These are phyloP conservation scores for Pseudopleuronectes americanus DNA, from an alignment of 2,797 vertebrate species.

Conservation along the genomic window DNA sequence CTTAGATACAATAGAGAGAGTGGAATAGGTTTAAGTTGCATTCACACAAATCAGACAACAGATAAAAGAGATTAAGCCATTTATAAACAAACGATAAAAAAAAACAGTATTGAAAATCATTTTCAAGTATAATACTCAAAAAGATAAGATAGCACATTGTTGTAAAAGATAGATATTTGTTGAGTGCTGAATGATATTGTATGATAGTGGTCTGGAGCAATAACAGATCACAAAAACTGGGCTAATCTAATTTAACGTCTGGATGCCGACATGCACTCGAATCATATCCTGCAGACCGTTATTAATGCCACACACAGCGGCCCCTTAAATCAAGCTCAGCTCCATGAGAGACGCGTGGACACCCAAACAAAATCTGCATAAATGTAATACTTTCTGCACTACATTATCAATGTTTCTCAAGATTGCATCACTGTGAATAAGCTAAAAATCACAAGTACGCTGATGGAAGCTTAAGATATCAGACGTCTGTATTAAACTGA, in stretches of 20 bases:
- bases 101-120: too few relatives aligned
- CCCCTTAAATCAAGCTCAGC: conserved; percentile 6
- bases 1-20: neutral
- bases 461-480: conserved; percentile 65
- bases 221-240: neutral
- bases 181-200: neutral
- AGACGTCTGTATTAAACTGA: conserved; percentile 54
- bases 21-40: too few relatives aligned
- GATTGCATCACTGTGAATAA: conserved; percentile 66
- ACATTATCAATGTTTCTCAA: conserved; percentile 58
- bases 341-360: conserved; percentile 7
- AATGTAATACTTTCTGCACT: conserved; percentile 21
- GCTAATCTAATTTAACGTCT: neutral
- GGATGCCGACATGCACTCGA: conserved; percentile 3
- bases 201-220: neutral
- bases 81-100: too few relatives aligned
- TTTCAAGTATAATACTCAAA: too few relatives aligned
- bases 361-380: conserved; percentile 34
- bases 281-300: conserved; percentile 10
- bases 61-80: too few relatives aligned
- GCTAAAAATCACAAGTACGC: conserved; percentile 57
- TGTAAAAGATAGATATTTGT: too few relatives aligned
- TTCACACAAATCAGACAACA: too few relatives aligned
- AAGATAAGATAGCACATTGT: neutral
- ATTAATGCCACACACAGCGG: conserved; percentile 17